Conservation (phyloP, 2,888 invertebrate genomes). For the Drosophila meridiana region DNA sequence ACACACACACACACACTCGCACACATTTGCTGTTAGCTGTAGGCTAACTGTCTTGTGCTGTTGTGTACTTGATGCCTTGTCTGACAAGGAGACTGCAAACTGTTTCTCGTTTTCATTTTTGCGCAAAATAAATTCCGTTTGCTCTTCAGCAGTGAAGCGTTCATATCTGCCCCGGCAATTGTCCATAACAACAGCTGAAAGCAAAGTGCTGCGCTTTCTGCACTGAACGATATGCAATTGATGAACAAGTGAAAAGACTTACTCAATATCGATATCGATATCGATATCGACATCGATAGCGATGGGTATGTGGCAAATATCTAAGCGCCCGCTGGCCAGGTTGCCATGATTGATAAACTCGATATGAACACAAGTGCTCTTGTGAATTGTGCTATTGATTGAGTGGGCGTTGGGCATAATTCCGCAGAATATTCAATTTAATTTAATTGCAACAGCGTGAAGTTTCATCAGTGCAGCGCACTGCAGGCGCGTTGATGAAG, state of each 20-base stretch:
- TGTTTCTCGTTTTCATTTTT: constrained; percentile 41
- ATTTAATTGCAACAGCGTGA: constrained; percentile 47
- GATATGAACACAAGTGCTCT: background rate
- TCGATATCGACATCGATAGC: too few relatives aligned
- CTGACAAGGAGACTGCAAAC: constrained; percentile 42
- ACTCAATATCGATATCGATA: background rate
- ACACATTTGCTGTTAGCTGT: constrained; percentile 3
- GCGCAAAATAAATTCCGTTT: constrained; percentile 36
- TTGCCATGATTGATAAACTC: background rate
- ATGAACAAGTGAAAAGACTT: background rate
- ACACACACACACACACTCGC: background rate
- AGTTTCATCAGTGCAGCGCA: background rate
- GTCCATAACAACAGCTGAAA: constrained; percentile 3
- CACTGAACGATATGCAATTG: constrained; percentile 27
- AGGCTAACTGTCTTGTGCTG: constrained; percentile 16
- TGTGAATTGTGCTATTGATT: background rate
- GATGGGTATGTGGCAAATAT: background rate
- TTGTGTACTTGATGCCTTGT: constrained; percentile 52
- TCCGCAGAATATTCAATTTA: constrained; percentile 13
- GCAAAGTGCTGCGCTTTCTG: constrained; percentile 24
- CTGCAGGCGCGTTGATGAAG: constrained; percentile 43
- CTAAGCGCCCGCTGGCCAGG: background rate
- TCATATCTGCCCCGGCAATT: constrained; percentile 8
- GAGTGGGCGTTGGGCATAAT: background rate
- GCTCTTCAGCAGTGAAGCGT: constrained; percentile 6